Evolutionary conservation across 2,797 vertebrate species (phyloP), one percentile per base, ranked within the genome.

Genomic region (Syndactyla subalaris): DNA sequence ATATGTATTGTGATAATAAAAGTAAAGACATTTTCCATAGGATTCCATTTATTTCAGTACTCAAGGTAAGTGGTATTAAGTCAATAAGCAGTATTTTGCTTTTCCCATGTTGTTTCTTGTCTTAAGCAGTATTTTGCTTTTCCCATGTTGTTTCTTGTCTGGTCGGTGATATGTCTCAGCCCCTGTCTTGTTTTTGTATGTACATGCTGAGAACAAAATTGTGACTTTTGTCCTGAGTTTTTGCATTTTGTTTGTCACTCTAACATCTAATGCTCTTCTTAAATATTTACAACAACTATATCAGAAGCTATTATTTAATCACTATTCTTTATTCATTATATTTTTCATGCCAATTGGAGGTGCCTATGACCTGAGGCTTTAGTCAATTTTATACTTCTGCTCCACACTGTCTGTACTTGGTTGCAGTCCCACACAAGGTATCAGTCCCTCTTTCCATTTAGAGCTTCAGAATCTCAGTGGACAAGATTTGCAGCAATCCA

Each of bases 81-180:
- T n/a, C 55, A 34, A 17, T 58, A 77, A 89, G 61, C 39, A 67
- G 21, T 49, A 76, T 84, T 92, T 91, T 85, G 24, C 20, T 67
- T 88, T 89, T 63, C 41, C 20, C 22, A 3, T n/a, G 21, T 70
- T 89, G n/a, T 80, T 92, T 13, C 0, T 29, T 5, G 0, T 63
- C 27, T 81, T n/a, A n/a, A n/a, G n/a, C n/a, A n/a, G 21, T 49
- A 76, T 84, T 92, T 91, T 85, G 24, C 20, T 67, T 88, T 89
- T 63, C 41, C 20, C 22, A 3, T n/a, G 21, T 70, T 90, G n/a
- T 80, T 92, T 13, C 0, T 29, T 5, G 0, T 63, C 27, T 81
- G 63, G n/a, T 63, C 67, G 36, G 23, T n/a, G 19, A 6, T 52
- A 71, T 90, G 81, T 76, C 49, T 63, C 8, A 23, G 51, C 38